Conservation (phyloP, 2,113 vertebrate species). For the Alexandromys fortis region DNA sequence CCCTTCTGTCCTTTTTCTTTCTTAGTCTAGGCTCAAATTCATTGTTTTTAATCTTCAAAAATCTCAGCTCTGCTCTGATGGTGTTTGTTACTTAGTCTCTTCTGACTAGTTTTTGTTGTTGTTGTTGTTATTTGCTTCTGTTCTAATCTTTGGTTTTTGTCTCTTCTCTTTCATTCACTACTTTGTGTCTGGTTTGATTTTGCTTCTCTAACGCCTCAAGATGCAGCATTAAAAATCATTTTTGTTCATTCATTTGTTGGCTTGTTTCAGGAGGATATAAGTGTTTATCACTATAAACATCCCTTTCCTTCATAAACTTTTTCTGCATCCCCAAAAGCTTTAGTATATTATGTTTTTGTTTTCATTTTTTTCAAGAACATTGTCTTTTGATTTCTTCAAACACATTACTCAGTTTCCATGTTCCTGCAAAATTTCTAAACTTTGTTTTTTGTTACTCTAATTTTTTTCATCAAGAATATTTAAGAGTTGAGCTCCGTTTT, state of each 20-base stretch:
- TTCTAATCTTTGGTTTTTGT: background rate
- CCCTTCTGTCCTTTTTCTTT: background rate
- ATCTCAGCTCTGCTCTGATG: background rate
- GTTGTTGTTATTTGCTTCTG: background rate
- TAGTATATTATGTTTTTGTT: background rate
- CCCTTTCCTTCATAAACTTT: background rate
- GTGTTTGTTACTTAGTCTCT: background rate
- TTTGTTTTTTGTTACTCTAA: background rate
- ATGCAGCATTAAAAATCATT: background rate
- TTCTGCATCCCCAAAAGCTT: background rate
- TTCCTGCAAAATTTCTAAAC: background rate
- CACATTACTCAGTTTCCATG: background rate
- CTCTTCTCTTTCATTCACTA: background rate
- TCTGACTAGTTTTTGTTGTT: no score
- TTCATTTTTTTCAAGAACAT: background rate
- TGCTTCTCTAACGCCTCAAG: background rate
- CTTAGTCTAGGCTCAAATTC: background rate
- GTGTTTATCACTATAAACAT: background rate
- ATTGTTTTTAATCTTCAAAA: background rate
- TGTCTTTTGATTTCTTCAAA: background rate
- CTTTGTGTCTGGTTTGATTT: background rate
- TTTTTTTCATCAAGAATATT: background rate
- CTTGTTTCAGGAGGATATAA: background rate
- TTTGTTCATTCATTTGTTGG: background rate
- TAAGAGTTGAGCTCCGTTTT: background rate